Base-by-base conservation (phyloP, 2,888 invertebrate genomes). In the Gastracanthus pulcherrimus region DNA sequence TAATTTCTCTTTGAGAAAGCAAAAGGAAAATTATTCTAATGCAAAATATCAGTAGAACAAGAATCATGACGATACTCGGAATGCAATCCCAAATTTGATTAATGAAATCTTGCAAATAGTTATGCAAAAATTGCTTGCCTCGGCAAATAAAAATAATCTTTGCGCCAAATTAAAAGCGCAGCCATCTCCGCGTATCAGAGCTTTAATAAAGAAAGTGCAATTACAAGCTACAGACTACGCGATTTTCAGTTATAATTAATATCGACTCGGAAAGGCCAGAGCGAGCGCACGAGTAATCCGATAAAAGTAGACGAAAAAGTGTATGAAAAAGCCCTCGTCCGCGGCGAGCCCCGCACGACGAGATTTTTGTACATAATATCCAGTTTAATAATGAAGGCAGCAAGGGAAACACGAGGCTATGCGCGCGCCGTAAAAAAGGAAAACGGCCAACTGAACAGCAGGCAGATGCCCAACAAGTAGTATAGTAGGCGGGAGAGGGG, bases 311-410 rank as follows among this genome's bases (percentile, higher is more conserved):
- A n/a, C n/a, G 1, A 26, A 9, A 48, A 66, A 74, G 60, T 9
- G 34, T 62, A 31, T 29, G 23, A 31, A 70, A 70, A 70, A 55
- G 41, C 16, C 31, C n/a, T 19, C 7, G 5, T 45, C 16, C n/a
- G 41, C 67, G 11, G 6, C 48, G 34, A n/a, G 34, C 60, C 1
- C 62, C 29, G 26, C 51, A 41, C 62, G 45, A 16, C 58, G 64
- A 64, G 75, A 64, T 70, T 70, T 80, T 70, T 76, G 36, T 62
- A 34, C 62, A 70, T 76, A 80, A 70, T 76, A 80, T 70, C 69
- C 19, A 34, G 70, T 70, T 80, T 70, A 70, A 80, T 80, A 76
- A 80, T 75, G 60, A 55, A 71, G 31, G 62, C 55, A 51, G 60
- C 23, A 34, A 70, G 55, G 29, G 51, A 75, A 75, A 70, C 45